These are phyloP conservation scores for Sebastes aleutianus DNA, from an alignment of 2,797 vertebrate species.

Conservation along the genomic window DNA sequence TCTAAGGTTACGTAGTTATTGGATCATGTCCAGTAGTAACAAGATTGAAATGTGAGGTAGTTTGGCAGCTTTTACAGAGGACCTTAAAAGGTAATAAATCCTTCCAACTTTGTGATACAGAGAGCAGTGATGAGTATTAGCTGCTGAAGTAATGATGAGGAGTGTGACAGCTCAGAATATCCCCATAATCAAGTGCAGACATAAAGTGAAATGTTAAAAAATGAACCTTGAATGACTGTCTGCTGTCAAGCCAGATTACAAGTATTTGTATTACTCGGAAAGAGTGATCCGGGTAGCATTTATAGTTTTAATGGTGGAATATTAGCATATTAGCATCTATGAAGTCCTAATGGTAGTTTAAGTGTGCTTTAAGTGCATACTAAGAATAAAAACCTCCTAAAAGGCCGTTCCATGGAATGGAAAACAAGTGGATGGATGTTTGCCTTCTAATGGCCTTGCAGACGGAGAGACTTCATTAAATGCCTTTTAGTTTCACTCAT, in stretches of 20 bases:
- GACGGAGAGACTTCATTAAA: constrained; percentile 30
- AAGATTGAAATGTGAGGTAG: background rate
- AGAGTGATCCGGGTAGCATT: background rate
- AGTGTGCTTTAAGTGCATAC: constrained; percentile 34
- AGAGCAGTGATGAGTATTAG: background rate
- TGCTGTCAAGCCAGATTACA: background rate
- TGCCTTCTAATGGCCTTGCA: constrained; percentile 42
- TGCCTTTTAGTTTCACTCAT: constrained; percentile 26
- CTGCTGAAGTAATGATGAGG: background rate
- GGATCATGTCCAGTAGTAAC: background rate
- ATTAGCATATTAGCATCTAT: background rate
- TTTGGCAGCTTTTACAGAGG: background rate
- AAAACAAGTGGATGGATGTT: constrained; percentile 41
- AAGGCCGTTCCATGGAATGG: constrained; percentile 24
- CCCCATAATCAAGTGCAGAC: background rate
- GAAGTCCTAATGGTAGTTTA: constrained; percentile 26
- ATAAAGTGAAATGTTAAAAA: background rate
- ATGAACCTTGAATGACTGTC: background rate
- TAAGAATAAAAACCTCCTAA: constrained; percentile 23
- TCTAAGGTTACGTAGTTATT: background rate
- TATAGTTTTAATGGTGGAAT: background rate
- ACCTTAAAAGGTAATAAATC: background rate
- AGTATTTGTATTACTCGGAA: background rate
- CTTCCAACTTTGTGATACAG: background rate
- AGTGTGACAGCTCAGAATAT: background rate